phyloP scores from a whole-genome alignment of 1,140 invertebrate species.

The Eupristina koningsbergeri region DNA sequence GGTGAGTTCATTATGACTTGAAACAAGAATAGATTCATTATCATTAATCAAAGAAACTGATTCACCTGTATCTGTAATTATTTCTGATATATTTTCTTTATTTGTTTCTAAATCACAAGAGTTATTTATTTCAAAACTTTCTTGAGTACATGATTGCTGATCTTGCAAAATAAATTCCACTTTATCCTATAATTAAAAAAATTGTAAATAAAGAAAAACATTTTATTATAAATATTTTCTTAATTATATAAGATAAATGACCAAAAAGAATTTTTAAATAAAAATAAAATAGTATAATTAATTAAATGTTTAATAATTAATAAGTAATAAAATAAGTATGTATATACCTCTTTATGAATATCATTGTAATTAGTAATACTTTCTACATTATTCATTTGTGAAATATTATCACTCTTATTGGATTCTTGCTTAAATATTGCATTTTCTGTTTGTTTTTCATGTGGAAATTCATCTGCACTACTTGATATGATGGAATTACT shows the following conservation, averaged over 20 bases:
- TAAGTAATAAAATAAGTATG: not conserved
- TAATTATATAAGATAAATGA: no score
- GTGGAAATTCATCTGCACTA: slow-evolving; percentile 13
- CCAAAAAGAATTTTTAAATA: no score
- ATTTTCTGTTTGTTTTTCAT: slow-evolving; percentile 38
- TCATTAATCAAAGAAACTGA: slow-evolving; percentile 21
- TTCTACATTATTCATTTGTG: slow-evolving; percentile 30
- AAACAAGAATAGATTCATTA: slow-evolving; percentile 28
- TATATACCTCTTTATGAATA: slow-evolving; percentile 29
- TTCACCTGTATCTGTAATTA: slow-evolving; percentile 6
- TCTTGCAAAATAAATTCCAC: slow-evolving; percentile 20
- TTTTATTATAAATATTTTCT: not conserved
- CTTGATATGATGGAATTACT: slow-evolving; percentile 19
- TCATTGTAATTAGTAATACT: slow-evolving; percentile 16
- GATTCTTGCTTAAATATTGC: slow-evolving; percentile 21
- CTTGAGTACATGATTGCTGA: slow-evolving; percentile 17
- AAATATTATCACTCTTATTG: slow-evolving; percentile 34
- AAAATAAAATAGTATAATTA: no score
- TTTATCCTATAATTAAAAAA: slow-evolving; percentile 33
- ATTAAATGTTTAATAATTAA: not conserved
- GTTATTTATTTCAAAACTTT: slow-evolving; percentile 23
- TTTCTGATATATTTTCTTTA: slow-evolving; percentile 27
- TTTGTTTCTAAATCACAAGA: not conserved
- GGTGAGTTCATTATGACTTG: slow-evolving; percentile 6
- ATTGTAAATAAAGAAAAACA: not conserved